A percentile compares a stretch with the other conserved stretches of the same genome.
These are phyloP conservation scores for Phrixothrix hirtus DNA, from an alignment of 2,888 invertebrate species.

Conservation along the genomic window DNA sequence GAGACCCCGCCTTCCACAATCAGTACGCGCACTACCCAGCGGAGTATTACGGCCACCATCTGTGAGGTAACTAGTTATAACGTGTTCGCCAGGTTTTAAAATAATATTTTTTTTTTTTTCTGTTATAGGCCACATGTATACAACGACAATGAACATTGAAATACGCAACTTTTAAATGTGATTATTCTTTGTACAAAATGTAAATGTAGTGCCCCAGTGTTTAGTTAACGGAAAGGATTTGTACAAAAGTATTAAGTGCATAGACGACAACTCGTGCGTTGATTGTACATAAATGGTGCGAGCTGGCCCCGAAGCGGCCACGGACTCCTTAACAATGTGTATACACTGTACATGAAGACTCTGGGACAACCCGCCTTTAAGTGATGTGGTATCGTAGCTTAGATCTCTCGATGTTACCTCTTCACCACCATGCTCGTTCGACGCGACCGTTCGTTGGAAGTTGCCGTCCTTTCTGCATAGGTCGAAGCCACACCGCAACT, in stretches of 20 bases:
- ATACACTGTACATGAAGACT: constrained; percentile 39
- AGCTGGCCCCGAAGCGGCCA: constrained; percentile 49
- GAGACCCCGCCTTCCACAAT: constrained; percentile 91
- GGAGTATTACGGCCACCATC: constrained; percentile 93
- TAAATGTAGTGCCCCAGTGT: constrained; percentile 59
- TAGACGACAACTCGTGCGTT: constrained; percentile 47
- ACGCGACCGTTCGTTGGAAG: constrained; percentile 35
- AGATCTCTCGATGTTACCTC: constrained; percentile 65
- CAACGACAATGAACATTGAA: constrained; percentile 58
- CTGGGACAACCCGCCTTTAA: constrained; percentile 50
- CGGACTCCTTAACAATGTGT: constrained; percentile 36
- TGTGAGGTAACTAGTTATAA: constrained; percentile 71
- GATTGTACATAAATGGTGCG: constrained; percentile 51
- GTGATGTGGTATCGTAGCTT: constrained; percentile 56
- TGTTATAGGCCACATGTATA: constrained; percentile 54
- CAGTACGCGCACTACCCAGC: constrained; percentile 90
- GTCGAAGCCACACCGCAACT: constrained; percentile 36
- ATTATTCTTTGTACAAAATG: constrained; percentile 68
- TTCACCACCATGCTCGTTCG: constrained; percentile 34
- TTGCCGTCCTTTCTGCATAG: constrained; percentile 33
- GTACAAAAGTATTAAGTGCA: constrained; percentile 47
- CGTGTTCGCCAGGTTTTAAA: no score
- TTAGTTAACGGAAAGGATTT: constrained; percentile 55
- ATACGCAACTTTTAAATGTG: constrained; percentile 62
- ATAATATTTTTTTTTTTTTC: constrained; percentile 24